These are phyloP conservation scores for Pycnomerus fuliginosus DNA, from an alignment of 2,888 invertebrate species.

Conservation along the genomic window DNA sequence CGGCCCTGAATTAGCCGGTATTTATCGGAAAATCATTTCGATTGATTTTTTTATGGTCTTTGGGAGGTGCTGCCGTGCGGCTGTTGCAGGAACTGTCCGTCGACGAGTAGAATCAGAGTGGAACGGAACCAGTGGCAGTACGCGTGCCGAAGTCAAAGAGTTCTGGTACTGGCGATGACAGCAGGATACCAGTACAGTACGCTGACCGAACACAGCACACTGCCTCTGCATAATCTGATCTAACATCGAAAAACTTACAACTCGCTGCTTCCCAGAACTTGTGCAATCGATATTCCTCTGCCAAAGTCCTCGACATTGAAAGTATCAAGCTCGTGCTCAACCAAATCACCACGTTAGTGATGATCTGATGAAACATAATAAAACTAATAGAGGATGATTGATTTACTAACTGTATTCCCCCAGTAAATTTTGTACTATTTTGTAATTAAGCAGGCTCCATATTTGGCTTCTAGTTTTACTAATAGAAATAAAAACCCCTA, in stretches of 20 bases:
- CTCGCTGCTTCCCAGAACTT: not conserved
- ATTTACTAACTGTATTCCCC: slow-evolving; percentile 21
- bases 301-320: no score
- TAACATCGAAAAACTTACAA: slow-evolving; percentile 1
- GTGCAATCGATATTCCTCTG: no score
- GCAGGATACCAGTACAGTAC: slow-evolving; percentile 7
- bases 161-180: slow-evolving; percentile 1
- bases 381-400: slow-evolving; percentile 22
- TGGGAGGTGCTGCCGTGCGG: slow-evolving; percentile 16
- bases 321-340: no score
- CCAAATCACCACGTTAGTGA: slow-evolving; percentile 15
- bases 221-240: slow-evolving; percentile 3
- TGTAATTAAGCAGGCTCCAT: slow-evolving; percentile 23
- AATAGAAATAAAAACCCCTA: slow-evolving; percentile 21
- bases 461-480: slow-evolving; percentile 24
- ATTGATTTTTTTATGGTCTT: no score
- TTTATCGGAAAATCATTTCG: no score
- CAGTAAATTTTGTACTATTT: slow-evolving; percentile 20
- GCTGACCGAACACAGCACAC: slow-evolving; percentile 7
- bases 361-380: slow-evolving; percentile 15
- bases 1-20: no score
- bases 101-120: not conserved
- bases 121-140: slow-evolving; percentile 11
- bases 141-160: slow-evolving; percentile 11
- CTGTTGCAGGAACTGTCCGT: slow-evolving; percentile 4